Conservation (phyloP, 1,140 invertebrate species). For the Coenobita brevimanus region DNA sequence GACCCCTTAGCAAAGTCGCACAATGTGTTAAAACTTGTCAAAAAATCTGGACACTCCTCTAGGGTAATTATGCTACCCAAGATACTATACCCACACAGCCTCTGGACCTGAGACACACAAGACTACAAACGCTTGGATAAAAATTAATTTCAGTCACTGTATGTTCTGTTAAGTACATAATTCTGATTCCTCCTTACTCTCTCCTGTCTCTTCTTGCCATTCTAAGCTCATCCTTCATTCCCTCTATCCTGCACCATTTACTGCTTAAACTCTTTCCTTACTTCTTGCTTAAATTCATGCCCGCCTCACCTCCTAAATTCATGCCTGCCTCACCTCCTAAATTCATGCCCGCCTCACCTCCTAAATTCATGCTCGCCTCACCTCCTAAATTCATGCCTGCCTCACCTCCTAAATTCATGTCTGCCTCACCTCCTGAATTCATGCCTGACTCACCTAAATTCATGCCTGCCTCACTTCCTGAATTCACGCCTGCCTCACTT, state of each 20-base stretch:
- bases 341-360: conserved; percentile 83
- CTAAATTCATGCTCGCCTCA: neutral
- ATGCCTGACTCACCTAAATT: neutral
- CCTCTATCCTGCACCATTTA: neutral
- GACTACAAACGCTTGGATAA: no score
- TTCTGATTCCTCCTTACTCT: neutral
- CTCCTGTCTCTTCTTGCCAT: neutral
- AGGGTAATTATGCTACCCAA: no score
- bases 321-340: conserved; percentile 83
- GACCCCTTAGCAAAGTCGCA: no score
- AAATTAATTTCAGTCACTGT: no score
- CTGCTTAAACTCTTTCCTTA: neutral
- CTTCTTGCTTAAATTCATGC: neutral
- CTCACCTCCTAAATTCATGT: neutral
- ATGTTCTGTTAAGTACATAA: no score
- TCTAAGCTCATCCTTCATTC: neutral
- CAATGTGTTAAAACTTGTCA: no score
- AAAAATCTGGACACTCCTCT: no score
- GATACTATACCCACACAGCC: no score
- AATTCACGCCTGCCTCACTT: neutral
- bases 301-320: neutral
- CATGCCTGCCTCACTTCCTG: no score
- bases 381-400: neutral
- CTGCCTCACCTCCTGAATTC: neutral
- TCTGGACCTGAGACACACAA: no score